Evolutionary conservation across 2,888 invertebrate genomes (phyloP).

Genomic region (Acanthopleura granulata): DNA sequence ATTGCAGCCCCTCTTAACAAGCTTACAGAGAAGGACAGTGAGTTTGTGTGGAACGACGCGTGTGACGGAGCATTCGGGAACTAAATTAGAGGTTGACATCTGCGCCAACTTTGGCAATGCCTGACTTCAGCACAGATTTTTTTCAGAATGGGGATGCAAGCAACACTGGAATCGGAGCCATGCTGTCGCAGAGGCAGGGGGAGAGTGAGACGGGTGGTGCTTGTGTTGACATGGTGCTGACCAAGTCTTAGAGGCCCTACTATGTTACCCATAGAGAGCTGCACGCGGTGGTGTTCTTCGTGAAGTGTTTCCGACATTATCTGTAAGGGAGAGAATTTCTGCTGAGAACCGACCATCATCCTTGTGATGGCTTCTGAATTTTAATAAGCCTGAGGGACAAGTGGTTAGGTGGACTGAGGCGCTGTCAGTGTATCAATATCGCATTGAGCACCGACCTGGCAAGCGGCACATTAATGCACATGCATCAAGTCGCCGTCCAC

Average conservation of each 20-base stretch:
- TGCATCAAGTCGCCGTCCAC: background rate
- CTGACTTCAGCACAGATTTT: constrained; percentile 24
- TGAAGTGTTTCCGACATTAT: too few species aligned
- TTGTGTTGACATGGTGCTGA: constrained; percentile 29
- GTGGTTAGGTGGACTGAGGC: background rate
- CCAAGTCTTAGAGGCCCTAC: constrained; percentile 25
- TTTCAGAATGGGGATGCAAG: constrained; percentile 32
- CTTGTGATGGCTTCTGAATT: constrained; percentile 21
- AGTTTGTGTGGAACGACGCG: constrained; percentile 29
- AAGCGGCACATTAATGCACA: constrained; percentile 8
- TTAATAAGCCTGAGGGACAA: constrained; percentile 25
- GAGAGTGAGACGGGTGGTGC: constrained; percentile 27
- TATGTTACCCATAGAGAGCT: constrained; percentile 29
- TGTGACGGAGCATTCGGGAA: constrained; percentile 28
- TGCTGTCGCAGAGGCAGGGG: constrained; percentile 26
- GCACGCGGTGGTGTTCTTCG: constrained; percentile 27
- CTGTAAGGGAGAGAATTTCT: too few species aligned
- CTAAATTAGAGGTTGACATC: constrained; percentile 24
- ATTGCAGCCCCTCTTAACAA: constrained; percentile 30
- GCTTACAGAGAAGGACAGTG: constrained; percentile 26
- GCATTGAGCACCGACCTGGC: constrained; percentile 6
- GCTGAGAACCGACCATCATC: constrained; percentile 31
- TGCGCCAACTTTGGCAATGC: constrained; percentile 26
- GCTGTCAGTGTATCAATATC: background rate
- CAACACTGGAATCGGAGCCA: constrained; percentile 28